Evolutionary conservation across 1,140 invertebrate genomes (phyloP), one percentile per base, ranked within the genome.

Genomic region (Odontomachus brunneus): DNA sequence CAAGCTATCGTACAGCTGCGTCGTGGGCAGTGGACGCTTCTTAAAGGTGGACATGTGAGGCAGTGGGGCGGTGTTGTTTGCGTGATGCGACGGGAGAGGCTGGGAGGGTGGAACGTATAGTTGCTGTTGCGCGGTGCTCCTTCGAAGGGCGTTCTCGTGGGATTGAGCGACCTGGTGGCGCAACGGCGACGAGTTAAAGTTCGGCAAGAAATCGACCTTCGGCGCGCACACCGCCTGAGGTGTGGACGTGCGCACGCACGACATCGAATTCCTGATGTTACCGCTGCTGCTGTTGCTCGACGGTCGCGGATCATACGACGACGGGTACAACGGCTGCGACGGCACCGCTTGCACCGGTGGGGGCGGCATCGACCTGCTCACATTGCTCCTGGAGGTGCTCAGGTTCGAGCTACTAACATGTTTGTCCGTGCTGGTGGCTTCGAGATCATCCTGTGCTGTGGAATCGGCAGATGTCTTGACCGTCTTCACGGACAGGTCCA

Each of bases 401-500:
- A 88, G 51, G 22, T 24, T 88, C 0, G 78, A 78, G 22, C 89
- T 92, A 53, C 80, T 90, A 0, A 91, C 88, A 51, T 91, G 87
- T 14, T 91, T 92, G 51, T 90, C 82, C 71, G 80, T 72, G n/a
- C 65, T 19, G 53, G 84, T 83, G 15, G 82, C 88, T n/a, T 96
- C 95, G 3, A 93, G 89, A 66, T 97, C 96, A 88, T 97, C 96
- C 89, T 96, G 95, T 0, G 96, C 96, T 0, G 97, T 97, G 0
- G 97, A 97, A 92, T 98, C 97, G 0, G 97, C 97, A 0, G 97
- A 96, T 51, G 97, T 97, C 88, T 97, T 96, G 0, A 98, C 96
- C 0, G 97, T 98, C 91, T 97, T 98, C 49, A 98, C 97, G 0
- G 97, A 98, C 15, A 98, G 94, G 92, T 98, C 97, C 60, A 98